Evolutionary conservation across 2,797 vertebrate genomes (phyloP).

Genomic region (Diplodus puntazzo): DNA sequence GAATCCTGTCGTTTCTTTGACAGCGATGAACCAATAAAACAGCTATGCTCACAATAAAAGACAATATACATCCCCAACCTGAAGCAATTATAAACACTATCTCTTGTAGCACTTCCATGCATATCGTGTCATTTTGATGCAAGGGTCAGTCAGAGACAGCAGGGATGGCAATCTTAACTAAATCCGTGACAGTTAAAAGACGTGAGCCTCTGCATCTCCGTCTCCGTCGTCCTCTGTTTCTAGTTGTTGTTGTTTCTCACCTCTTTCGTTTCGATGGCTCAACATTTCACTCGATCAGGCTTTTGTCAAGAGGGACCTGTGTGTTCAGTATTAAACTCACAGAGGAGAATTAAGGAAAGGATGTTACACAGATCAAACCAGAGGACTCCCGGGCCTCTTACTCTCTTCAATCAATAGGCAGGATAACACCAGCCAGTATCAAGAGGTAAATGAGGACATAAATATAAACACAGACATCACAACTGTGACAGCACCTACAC

Average conservation of each 20-base stretch:
- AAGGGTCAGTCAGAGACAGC: constrained; percentile 36
- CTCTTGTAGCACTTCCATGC: constrained; percentile 14
- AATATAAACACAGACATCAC: constrained; percentile 63
- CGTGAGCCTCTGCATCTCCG: constrained; percentile 42
- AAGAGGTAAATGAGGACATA: constrained; percentile 73
- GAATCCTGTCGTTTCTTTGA: constrained; percentile 27
- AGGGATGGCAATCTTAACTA: constrained; percentile 48
- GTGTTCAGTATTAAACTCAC: constrained; percentile 70
- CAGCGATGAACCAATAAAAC: constrained; percentile 21
- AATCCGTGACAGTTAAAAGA: constrained; percentile 59
- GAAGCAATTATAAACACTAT: constrained; percentile 39
- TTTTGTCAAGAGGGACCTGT: constrained; percentile 68
- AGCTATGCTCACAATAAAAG: constrained; percentile 25
- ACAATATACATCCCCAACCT: constrained; percentile 14
- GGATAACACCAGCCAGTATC: constrained; percentile 69
- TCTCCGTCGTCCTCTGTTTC: constrained; percentile 59
- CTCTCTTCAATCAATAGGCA: constrained; percentile 73
- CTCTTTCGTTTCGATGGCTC: constrained; percentile 59
- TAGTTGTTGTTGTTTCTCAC: constrained; percentile 63
- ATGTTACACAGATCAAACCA: constrained; percentile 79
- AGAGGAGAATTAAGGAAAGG: constrained; percentile 77
- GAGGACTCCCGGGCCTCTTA: constrained; percentile 73
- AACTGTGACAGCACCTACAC: constrained; percentile 36
- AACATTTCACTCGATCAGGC: constrained; percentile 68
- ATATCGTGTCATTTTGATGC: constrained; percentile 41